A percentile compares a stretch with the other conserved stretches of the same genome.
These are phyloP conservation scores for Enteromius mattozi DNA, from an alignment of 2,797 vertebrate species.

Conservation along the genomic window DNA sequence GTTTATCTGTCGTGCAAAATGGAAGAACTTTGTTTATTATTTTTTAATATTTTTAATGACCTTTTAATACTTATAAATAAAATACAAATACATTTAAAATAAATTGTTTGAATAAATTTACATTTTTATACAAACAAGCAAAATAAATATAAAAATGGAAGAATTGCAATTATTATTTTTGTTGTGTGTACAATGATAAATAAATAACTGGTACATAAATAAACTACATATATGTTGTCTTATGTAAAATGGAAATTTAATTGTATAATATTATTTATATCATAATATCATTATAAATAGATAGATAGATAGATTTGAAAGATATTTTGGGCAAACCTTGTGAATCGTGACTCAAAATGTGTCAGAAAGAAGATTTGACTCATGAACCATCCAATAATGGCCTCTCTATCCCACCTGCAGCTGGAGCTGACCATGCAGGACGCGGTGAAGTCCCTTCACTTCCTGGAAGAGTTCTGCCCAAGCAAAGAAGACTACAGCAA, in stretches of 20 bases:
- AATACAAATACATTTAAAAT: too few species aligned
- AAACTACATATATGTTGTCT: neutral
- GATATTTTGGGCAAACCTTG: neutral
- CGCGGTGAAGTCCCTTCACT: slow-evolving; percentile 91
- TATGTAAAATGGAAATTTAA: neutral
- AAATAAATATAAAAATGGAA: neutral
- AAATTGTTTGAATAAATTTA: too few species aligned
- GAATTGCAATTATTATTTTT: neutral
- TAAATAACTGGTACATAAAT: neutral
- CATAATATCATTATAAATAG: neutral
- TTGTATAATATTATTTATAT: neutral
- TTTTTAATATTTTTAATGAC: neutral
- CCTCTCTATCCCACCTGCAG: slow-evolving; percentile 67
- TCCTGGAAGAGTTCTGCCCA: slow-evolving; percentile 90
- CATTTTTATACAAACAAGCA: too few species aligned
- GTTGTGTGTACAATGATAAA: neutral
- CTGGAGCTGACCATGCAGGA: slow-evolving; percentile 94
- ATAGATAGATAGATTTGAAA: neutral
- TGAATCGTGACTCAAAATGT: neutral
- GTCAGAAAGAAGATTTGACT: neutral
- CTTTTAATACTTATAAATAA: neutral
- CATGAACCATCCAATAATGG: neutral
- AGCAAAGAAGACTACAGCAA: slow-evolving; percentile 97
- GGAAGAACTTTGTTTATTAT: neutral
- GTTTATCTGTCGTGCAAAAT: neutral